These are phyloP conservation scores for Larimichthys polyactis DNA, from an alignment of 2,113 vertebrate genomes.

Conservation along the genomic window DNA sequence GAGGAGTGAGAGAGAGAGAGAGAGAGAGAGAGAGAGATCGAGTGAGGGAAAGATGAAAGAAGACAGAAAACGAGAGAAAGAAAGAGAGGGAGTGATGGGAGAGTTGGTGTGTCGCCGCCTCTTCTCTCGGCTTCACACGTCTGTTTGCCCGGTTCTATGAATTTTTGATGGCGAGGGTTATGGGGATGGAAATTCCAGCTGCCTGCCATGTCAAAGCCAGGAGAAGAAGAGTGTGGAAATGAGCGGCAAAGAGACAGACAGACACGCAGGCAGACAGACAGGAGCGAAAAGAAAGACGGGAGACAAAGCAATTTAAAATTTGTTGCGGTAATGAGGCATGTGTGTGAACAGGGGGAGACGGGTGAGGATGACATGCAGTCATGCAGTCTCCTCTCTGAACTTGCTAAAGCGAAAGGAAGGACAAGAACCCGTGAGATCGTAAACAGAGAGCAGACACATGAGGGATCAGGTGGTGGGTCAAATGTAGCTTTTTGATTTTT, in stretches of 20 bases:
- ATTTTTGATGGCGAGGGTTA: constrained; percentile 78
- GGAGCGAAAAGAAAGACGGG: constrained; percentile 22
- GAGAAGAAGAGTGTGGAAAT: constrained; percentile 64
- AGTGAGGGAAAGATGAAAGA: constrained; percentile 69
- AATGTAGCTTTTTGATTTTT: background rate
- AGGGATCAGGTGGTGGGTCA: background rate
- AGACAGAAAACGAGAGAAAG: constrained; percentile 65
- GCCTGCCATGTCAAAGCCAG: constrained; percentile 70
- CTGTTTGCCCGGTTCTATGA: constrained; percentile 74
- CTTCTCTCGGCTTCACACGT: constrained; percentile 47
- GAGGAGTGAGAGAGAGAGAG: constrained; percentile 60
- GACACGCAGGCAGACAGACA: constrained; percentile 38
- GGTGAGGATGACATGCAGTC: constrained; percentile 9
- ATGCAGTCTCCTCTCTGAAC: background rate
- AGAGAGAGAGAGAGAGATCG: constrained; percentile 49
- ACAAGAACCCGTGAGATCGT: background rate
- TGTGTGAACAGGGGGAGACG: constrained; percentile 19
- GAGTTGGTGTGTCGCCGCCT: constrained; percentile 45
- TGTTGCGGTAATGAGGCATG: constrained; percentile 64
- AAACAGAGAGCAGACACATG: constrained; percentile 3
- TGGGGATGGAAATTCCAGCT: constrained; percentile 67
- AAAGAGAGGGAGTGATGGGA: constrained; percentile 57
- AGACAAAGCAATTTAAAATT: constrained; percentile 54
- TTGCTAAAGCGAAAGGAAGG: background rate
- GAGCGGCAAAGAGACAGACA: constrained; percentile 63